These are phyloP conservation scores for Agriopis aurantiaria DNA, from an alignment of 2,888 invertebrate genomes.

Conservation along the genomic window DNA sequence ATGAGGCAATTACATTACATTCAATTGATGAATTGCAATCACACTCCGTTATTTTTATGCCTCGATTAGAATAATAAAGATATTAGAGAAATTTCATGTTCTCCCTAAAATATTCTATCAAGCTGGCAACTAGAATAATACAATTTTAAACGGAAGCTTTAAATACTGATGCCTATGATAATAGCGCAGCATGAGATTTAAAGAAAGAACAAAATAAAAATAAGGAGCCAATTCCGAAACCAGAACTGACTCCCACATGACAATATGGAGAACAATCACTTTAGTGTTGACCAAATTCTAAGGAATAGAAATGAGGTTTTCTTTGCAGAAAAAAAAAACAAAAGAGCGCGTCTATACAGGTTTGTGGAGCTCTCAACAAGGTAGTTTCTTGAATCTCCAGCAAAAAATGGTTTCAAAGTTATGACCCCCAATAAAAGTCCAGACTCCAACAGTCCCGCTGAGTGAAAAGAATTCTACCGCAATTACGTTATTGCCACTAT, in stretches of 20 bases:
- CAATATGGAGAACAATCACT: constrained; percentile 65
- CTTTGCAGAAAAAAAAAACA: constrained; percentile 54
- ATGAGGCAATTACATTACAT: constrained; percentile 58
- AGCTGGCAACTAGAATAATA: background rate
- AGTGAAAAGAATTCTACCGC: constrained; percentile 74
- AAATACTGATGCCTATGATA: constrained; percentile 54
- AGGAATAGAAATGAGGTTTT: constrained; percentile 33
- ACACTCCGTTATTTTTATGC: constrained; percentile 38
- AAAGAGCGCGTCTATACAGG: constrained; percentile 46
- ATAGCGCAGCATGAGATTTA: constrained; percentile 63
- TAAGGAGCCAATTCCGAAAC: constrained; percentile 64
- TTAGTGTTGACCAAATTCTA: constrained; percentile 64
- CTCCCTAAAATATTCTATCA: background rate
- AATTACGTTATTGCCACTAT: constrained; percentile 75
- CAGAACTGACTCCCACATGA: constrained; percentile 61
- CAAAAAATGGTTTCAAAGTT: constrained; percentile 64
- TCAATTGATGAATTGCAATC: constrained; percentile 54
- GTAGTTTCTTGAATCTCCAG: constrained; percentile 59
- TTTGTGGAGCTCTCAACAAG: constrained; percentile 59
- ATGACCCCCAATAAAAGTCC: constrained; percentile 69
- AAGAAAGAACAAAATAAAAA: constrained; percentile 62
- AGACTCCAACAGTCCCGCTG: constrained; percentile 53
- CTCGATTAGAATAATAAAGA: constrained; percentile 39
- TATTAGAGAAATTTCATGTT: constrained; percentile 25
- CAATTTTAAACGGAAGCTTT: constrained; percentile 66